Evolutionary conservation across 2,888 invertebrate species (phyloP).

Genomic region (Caenorhabditis panamensis): DNA sequence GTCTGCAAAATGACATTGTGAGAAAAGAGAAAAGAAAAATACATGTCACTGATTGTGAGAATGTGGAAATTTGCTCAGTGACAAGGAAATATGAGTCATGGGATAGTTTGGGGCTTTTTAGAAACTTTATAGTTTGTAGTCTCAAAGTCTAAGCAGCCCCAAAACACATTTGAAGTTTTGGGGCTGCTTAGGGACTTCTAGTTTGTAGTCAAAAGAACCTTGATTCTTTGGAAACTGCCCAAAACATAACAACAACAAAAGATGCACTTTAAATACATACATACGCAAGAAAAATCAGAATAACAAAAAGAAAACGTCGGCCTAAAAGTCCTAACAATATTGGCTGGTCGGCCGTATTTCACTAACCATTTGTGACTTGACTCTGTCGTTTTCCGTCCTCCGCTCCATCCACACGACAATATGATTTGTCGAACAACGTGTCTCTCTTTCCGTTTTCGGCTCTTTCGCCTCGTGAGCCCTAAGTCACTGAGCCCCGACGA

Average conservation of each 20-base stretch:
- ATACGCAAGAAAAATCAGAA: background rate
- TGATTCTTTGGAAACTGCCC: too few relatives aligned
- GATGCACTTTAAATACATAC: too few relatives aligned
- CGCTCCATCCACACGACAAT: conserved; percentile 25
- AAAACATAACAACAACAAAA: too few relatives aligned
- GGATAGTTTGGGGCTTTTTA: too few relatives aligned
- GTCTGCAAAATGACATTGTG: too few relatives aligned
- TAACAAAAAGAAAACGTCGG: background rate
- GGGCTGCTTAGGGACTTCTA: background rate
- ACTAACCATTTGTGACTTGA: conserved; percentile 28
- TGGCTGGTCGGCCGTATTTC: background rate
- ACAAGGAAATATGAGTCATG: too few relatives aligned
- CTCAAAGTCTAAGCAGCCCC: background rate
- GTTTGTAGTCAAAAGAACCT: background rate
- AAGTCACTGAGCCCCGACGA: background rate
- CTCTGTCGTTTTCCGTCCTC: background rate
- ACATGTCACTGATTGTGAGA: background rate
- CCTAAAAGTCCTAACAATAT: conserved; percentile 1
- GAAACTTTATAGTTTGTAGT: background rate
- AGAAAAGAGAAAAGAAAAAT: background rate
- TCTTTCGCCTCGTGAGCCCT: conserved; percentile 6
- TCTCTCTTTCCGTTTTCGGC: conserved; percentile 9
- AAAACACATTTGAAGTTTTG: background rate
- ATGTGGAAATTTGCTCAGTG: background rate
- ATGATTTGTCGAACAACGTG: conserved; percentile 30